Evolutionary conservation across 2,888 invertebrate species (phyloP), one percentile per base, ranked within the genome.

Genomic region (Nomada ferruginata): DNA sequence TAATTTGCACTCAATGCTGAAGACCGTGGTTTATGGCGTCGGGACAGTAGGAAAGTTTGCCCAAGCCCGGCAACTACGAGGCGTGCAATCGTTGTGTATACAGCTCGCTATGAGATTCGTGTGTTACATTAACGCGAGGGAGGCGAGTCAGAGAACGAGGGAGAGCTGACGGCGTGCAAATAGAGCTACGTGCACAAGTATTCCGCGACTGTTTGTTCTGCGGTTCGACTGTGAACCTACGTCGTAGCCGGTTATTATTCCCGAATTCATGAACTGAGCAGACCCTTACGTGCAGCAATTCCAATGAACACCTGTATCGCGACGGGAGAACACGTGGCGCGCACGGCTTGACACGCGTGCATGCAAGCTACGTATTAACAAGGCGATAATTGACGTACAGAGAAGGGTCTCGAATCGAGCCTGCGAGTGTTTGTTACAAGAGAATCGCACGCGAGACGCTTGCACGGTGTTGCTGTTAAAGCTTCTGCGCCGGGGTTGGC

Each of bases 171-270:
- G 78, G 61, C 78, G 71, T 66, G 73, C 73, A 87, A 85, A 87
- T 73, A 87, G 65, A 71, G 26, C 53, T 53, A 76, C 61, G 61
- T 57, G 69, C 20, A 59, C 64, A 61, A 47, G 57, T 79, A 76
- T 84, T 85, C 82, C 66, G 63, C 84, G 85, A 79, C 79, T 90
- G 86, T 90, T 90, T 90, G 86, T 80, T 71, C 83, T 87, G 86
- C 82, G 84, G 82, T 82, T 79, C 78, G 77, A 76, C 76, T 82
- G 85, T 89, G 84, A 88, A 87, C 84, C 85, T 59, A 74, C 79
- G 77, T 79, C 73, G 81, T 69, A 79, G 66, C 52, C 81, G 84
- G 81, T 88, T 89, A 87, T 90, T 90, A 88, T 87, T 90, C 85
- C 76, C 76, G 70, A 89, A 87, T 87, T 84, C 81, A 83, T 71